Base-by-base conservation (phyloP, 2,888 invertebrate species). In the Cerceris ruficornis region DNA sequence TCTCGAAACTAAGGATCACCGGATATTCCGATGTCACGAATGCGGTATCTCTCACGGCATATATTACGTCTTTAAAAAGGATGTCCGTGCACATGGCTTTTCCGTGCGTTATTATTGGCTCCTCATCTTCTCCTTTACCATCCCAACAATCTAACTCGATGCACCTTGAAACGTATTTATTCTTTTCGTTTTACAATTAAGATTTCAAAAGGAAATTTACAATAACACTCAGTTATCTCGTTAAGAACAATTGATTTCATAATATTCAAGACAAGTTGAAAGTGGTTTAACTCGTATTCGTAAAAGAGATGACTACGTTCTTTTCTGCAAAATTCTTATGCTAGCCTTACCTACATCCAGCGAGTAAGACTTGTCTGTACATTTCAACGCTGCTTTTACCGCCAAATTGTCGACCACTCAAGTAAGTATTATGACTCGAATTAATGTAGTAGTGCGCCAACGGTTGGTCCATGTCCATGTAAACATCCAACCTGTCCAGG, bases 71-170 rank as follows among this genome's bases (percentile, higher is more conserved):
- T 93, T 97, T 99, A 93, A 99, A 99, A 28, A 98, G 93, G 89
- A 99, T 99, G 93, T 99, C 99, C 2, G 99, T 99, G 92, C 99
- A 99, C 98, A 99, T 99, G 6, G 99, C 99, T 94, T 99, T 99
- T 59, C 99, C 99, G 93, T 99, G 99, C 49, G 99, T 99, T 86
- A 99, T 99, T 89, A 99, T 99, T 0, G 99, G 99, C 90, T 99
- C 99, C 90, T 99, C 98, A 90, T 99, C 98, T 93, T 98, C 98
- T 0, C 97, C 97, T 93, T 97, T 97, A 8, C 99, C 99, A 92
- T 99, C 99, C 99, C 99, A 99, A 92, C 98, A 99, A 93, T 99
- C 99, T 68, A 99, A 94, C 93, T 99, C 99, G 4, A 99, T 98
- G 93, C 99, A 99, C 88, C 98, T 97, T 92, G 2, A 91, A 89